Evolutionary conservation across 2,888 invertebrate species (phyloP).

Genomic region (Ypsolopha scabrella): DNA sequence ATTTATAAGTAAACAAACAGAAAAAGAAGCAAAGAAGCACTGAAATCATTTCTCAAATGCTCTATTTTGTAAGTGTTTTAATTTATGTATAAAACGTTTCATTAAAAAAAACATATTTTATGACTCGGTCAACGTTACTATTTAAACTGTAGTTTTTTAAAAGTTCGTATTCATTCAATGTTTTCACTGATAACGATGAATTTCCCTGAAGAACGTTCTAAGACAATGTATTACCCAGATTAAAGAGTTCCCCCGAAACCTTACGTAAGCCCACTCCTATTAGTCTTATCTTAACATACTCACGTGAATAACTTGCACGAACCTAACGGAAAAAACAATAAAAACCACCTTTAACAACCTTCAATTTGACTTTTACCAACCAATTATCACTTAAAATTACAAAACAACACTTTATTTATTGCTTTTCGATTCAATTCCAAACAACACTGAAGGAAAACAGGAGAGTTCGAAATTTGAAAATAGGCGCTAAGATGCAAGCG

Average conservation of each 20-base stretch:
- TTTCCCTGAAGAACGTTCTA: neutral
- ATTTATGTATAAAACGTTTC: no score
- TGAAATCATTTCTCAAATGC: no score
- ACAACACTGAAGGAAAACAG: slow-evolving; percentile 21
- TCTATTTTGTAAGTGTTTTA: no score
- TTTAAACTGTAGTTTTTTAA: no score
- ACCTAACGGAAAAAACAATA: slow-evolving; percentile 2
- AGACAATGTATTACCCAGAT: slow-evolving; percentile 17
- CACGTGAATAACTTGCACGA: slow-evolving; percentile 28
- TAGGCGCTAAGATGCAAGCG: slow-evolving; percentile 36
- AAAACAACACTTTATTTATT: slow-evolving; percentile 50
- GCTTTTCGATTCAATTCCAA: slow-evolving; percentile 43
- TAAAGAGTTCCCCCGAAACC: slow-evolving; percentile 30
- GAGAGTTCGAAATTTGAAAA: slow-evolving; percentile 17
- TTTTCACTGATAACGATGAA: neutral
- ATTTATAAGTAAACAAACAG: no score
- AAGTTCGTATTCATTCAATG: no score
- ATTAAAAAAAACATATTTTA: no score
- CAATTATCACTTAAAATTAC: slow-evolving; percentile 30
- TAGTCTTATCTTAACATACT: slow-evolving; percentile 46
- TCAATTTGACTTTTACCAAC: slow-evolving; percentile 17
- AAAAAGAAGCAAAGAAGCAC: no score
- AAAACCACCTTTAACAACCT: slow-evolving; percentile 14
- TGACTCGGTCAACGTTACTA: no score
- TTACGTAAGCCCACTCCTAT: slow-evolving; percentile 49